phyloP scores from a whole-genome alignment of 1,140 invertebrate genomes.

The Pteromalus puparum region DNA sequence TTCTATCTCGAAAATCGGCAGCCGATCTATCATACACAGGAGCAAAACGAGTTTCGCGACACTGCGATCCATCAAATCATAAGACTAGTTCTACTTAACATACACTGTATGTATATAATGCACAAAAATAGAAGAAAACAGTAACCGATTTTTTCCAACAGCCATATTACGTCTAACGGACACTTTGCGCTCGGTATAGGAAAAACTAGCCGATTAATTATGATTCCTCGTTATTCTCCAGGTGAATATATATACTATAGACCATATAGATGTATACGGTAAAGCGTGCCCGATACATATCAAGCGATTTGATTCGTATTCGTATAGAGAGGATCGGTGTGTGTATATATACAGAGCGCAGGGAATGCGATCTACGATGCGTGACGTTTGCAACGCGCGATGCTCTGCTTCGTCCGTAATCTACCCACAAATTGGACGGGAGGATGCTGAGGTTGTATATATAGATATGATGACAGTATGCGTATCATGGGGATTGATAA shows the following conservation, averaged over 20 bases:
- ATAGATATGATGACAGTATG: background rate
- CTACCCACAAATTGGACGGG: background rate
- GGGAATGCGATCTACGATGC: conserved; percentile 48
- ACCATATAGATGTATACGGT: conserved; percentile 48
- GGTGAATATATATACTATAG: background rate
- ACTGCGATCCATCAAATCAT: no score
- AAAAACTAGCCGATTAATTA: conserved; percentile 59
- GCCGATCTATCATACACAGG: no score
- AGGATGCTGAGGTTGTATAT: background rate
- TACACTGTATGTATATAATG: background rate
- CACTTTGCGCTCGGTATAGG: background rate
- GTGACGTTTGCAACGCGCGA: conserved; percentile 45
- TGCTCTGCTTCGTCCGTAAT: conserved; percentile 33
- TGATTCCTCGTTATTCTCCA: conserved; percentile 54
- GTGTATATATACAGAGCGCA: background rate
- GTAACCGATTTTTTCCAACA: background rate
- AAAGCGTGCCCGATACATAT: conserved; percentile 61
- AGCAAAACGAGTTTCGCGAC: background rate
- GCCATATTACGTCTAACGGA: background rate
- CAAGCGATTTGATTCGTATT: background rate
- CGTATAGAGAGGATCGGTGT: conserved; percentile 30
- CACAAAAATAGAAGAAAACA: background rate
- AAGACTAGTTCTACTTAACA: no score
- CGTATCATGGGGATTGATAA: no score
- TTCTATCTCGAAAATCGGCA: background rate